Evolutionary conservation across 2,797 vertebrate genomes (phyloP).

Genomic region (Margarornis squamiger): DNA sequence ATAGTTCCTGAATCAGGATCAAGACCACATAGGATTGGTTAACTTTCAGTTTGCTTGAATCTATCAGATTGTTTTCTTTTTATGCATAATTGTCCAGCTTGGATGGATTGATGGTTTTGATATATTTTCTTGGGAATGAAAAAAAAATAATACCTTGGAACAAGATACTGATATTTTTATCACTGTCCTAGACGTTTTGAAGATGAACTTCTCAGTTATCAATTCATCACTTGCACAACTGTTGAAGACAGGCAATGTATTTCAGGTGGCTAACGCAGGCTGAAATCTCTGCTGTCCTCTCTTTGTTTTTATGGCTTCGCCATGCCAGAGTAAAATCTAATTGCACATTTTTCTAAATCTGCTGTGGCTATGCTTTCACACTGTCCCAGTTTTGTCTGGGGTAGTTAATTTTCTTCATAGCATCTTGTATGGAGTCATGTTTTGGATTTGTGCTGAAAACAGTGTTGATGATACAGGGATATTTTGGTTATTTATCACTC

Average conservation of each 20-base stretch:
- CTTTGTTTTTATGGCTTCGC: not conserved
- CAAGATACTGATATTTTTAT: not conserved
- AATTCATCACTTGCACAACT: not conserved
- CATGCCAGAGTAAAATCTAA: not conserved
- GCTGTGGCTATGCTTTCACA: not conserved
- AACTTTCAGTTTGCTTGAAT: not conserved
- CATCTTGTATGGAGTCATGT: not conserved
- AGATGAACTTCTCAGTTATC: not conserved
- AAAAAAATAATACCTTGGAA: not conserved
- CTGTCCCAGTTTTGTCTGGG: not conserved
- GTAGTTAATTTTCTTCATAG: not conserved
- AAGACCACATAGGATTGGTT: not conserved
- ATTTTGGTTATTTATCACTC: not conserved
- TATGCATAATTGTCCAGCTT: not conserved
- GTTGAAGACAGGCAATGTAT: not conserved
- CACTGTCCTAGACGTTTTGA: not conserved
- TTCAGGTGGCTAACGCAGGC: not conserved
- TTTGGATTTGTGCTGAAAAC: not conserved
- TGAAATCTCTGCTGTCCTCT: not conserved
- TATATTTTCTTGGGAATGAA: not conserved
- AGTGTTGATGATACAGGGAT: not conserved
- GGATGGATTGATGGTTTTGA: not conserved
- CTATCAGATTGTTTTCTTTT: not conserved
- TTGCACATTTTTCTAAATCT: not conserved
- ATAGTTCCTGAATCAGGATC: not conserved